These are phyloP conservation scores for Mustelus asterias DNA, from an alignment of 2,113 vertebrate genomes.

Conservation along the genomic window DNA sequence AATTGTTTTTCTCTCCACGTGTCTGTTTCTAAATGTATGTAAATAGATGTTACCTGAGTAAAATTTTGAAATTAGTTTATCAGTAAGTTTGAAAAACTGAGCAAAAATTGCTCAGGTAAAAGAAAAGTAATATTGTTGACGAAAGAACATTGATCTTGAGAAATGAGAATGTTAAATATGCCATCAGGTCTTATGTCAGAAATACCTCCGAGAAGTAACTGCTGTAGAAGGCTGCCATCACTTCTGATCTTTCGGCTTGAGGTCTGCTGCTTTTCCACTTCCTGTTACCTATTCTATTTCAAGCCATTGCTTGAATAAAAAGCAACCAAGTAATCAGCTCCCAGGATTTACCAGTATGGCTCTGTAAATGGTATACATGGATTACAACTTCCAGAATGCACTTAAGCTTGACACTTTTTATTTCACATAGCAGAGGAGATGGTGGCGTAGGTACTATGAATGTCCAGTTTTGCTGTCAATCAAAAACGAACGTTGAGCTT, in stretches of 20 bases:
- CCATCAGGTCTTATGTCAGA: background rate
- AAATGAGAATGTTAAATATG: background rate
- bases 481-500: background rate
- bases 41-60: background rate
- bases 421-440: background rate
- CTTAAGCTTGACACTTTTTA: background rate
- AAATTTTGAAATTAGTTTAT: background rate
- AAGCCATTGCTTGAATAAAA: background rate
- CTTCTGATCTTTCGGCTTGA: background rate
- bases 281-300: no score
- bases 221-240: background rate
- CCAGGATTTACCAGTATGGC: background rate
- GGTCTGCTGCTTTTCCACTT: background rate
- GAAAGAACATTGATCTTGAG: background rate
- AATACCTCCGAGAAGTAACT: background rate
- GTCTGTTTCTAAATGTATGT: background rate
- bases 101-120: background rate
- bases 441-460: background rate
- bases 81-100: background rate
- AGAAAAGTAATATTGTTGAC: background rate
- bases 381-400: background rate
- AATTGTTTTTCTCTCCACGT: background rate
- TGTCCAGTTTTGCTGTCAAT: background rate
- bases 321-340: background rate
- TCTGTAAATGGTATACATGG: background rate